phyloP scores from a whole-genome alignment of 1,140 invertebrate species.

The Hyles vespertilio region DNA sequence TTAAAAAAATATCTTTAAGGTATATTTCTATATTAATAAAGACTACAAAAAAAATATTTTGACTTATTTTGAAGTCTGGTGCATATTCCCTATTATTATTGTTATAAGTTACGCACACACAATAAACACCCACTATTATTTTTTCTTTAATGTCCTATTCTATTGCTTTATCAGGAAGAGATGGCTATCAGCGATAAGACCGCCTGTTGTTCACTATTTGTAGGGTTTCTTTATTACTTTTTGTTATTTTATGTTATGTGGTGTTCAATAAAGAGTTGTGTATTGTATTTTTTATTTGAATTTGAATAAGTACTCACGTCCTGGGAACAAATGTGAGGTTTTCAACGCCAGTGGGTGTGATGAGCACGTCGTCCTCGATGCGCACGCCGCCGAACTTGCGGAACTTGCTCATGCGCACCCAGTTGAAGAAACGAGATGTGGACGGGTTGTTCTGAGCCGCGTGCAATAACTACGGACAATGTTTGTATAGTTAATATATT shows the following conservation, averaged over 20 bases:
- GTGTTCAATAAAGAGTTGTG: background rate
- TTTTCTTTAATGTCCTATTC: too few species aligned
- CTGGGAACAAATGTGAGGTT: constrained; percentile 92
- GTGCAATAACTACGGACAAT: constrained; percentile 79
- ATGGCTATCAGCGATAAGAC: too few species aligned
- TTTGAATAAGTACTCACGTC: constrained; percentile 79
- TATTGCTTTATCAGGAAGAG: too few species aligned
- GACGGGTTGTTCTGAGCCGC: constrained; percentile 79
- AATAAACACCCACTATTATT: too few species aligned
- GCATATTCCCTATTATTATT: too few species aligned
- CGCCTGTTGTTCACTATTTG: too few species aligned
- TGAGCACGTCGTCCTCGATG: constrained; percentile 96
- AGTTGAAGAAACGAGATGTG: constrained; percentile 84
- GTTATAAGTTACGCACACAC: too few species aligned
- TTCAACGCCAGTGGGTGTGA: constrained; percentile 90
- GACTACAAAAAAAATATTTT: too few species aligned
- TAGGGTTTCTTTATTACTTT: too few species aligned
- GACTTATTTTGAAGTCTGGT: too few species aligned
- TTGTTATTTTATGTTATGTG: background rate
- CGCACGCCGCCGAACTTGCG: constrained; percentile 93
- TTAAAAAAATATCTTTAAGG: too few species aligned
- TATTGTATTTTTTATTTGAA: background rate
- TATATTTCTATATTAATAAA: too few species aligned
- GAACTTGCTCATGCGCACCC: constrained; percentile 84
- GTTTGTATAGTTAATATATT: background rate